A percentile compares a stretch with the other conserved stretches of the same genome.
Evolutionary conservation across 2,113 vertebrate species (phyloP).

Genomic region (Azemiops feae): DNA sequence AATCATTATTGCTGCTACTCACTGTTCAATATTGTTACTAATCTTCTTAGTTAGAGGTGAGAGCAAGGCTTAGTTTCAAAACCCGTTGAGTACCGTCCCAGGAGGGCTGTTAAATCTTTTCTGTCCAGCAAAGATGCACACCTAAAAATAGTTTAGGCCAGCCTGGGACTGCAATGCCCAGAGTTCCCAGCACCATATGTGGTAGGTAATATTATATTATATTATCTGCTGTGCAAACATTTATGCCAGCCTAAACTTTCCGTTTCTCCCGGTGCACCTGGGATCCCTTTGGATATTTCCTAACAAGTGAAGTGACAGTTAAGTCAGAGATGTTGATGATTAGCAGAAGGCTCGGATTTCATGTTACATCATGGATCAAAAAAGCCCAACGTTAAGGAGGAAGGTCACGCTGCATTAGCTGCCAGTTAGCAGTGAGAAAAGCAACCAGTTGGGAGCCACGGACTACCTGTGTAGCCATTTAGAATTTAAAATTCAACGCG

Average conservation of each 20-base stretch:
- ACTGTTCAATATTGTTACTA: neutral
- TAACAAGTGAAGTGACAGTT: neutral
- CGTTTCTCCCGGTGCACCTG: neutral
- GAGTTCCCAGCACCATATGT: neutral
- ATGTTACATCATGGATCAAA: neutral
- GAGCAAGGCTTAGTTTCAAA: neutral
- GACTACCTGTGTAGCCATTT: neutral
- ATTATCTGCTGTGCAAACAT: neutral
- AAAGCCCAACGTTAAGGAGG: rapidly evolving
- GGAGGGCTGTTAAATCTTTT: neutral
- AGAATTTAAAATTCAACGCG: neutral
- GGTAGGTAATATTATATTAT: neutral
- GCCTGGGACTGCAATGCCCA: neutral
- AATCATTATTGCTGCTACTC: neutral
- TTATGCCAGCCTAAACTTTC: neutral
- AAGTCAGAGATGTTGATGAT: neutral
- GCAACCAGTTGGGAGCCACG: neutral
- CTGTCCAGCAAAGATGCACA: neutral
- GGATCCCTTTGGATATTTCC: too few species aligned
- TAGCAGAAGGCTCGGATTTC: conserved; percentile 11
- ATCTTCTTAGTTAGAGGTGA: neutral
- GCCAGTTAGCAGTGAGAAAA: conserved; percentile 65
- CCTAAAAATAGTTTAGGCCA: neutral
- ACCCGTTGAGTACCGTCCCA: neutral
- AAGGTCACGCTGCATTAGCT: conserved; percentile 18